A percentile compares a stretch with the other conserved stretches of the same genome.
These are phyloP conservation scores for Eupithecia tripunctaria DNA, from an alignment of 2,888 invertebrate species.

Conservation along the genomic window DNA sequence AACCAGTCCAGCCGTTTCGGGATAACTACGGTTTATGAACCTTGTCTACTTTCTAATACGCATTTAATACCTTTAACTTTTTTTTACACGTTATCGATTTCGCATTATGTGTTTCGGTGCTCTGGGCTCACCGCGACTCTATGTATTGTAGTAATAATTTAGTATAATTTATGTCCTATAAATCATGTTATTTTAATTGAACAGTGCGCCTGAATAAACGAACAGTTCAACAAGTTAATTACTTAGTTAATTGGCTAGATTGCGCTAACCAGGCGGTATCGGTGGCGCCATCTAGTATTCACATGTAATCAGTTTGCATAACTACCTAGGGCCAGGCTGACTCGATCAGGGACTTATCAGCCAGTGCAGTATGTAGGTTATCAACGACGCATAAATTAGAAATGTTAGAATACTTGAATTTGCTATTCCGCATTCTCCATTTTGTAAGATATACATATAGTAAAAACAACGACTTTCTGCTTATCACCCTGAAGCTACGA, in stretches of 20 bases:
- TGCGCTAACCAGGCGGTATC: constrained; percentile 22
- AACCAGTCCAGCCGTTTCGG: too few relatives aligned
- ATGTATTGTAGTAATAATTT: neutral
- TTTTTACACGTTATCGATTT: too few relatives aligned
- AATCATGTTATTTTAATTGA: constrained; percentile 10
- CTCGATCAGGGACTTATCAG: neutral
- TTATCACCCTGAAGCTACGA: too few relatives aligned
- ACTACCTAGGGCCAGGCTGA: neutral
- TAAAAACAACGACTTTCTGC: too few relatives aligned
- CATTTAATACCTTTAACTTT: too few relatives aligned
- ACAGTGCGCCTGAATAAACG: constrained; percentile 13
- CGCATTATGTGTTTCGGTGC: neutral
- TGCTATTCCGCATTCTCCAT: too few relatives aligned
- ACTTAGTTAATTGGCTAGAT: constrained; percentile 26
- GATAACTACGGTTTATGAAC: too few relatives aligned
- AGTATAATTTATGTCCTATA: neutral
- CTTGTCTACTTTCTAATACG: too few relatives aligned
- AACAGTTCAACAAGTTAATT: constrained; percentile 33
- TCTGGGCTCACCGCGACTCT: neutral
- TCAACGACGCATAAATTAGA: too few relatives aligned
- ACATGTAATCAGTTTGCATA: constrained; percentile 16
- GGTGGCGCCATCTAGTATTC: constrained; percentile 20
- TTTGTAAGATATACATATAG: too few relatives aligned
- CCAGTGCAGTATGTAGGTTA: neutral
- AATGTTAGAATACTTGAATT: too few relatives aligned